These are phyloP conservation scores for Apocrypta bakeri DNA, from an alignment of 1,140 invertebrate species.

Conservation along the genomic window DNA sequence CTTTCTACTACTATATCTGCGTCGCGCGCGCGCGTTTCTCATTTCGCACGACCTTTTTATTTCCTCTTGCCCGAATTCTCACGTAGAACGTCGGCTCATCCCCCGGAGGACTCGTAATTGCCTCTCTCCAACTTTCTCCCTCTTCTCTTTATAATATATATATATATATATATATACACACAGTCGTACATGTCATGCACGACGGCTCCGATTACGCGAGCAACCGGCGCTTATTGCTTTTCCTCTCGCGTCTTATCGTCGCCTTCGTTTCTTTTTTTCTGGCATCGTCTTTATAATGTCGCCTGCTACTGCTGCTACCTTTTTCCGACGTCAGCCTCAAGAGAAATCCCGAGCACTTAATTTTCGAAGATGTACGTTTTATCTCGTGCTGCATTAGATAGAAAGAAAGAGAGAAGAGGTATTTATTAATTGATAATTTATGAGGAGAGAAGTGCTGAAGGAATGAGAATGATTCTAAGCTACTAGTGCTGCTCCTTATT, in stretches of 20 bases:
- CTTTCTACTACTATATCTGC: too few relatives aligned
- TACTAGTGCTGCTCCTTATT: slow-evolving; percentile 12
- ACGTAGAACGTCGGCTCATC: background rate
- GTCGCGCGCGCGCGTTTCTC: slow-evolving; percentile 7
- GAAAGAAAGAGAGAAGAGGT: background rate
- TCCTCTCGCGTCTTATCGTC: background rate
- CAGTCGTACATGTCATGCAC: background rate
- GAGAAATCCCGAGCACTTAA: background rate
- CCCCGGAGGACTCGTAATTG: slow-evolving; percentile 34
- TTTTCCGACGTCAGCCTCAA: background rate
- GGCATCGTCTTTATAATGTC: background rate
- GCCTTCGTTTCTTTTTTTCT: slow-evolving; percentile 2
- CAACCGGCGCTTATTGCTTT: slow-evolving; percentile 4
- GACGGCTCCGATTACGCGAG: slow-evolving; percentile 16
- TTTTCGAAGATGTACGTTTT: background rate
- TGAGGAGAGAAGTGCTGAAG: background rate
- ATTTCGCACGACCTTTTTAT: too few relatives aligned
- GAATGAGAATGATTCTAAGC: slow-evolving; percentile 6
- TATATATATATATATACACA: background rate
- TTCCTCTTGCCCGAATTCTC: background rate
- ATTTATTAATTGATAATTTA: slow-evolving; percentile 49
- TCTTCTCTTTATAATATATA: background rate
- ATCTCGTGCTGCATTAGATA: background rate
- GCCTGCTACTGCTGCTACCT: background rate
- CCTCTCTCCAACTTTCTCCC: background rate